Percentiles rank a stretch among this genome's conserved stretches.
phyloP scores from a whole-genome alignment of 2,888 invertebrate species.

The Orthosia gracilis region DNA sequence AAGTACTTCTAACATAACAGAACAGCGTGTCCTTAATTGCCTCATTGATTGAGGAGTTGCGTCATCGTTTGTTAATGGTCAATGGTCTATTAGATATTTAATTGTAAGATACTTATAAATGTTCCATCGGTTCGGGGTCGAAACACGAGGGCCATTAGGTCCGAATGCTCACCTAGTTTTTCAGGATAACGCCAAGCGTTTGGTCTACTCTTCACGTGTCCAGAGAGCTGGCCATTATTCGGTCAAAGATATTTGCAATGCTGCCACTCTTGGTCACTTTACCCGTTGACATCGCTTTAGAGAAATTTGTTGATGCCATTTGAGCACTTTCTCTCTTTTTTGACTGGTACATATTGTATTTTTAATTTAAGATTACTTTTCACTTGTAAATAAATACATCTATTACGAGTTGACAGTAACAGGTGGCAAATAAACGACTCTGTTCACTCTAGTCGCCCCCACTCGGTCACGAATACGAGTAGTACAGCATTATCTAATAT shows the following conservation, averaged over 20 bases:
- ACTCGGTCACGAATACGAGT: slow-evolving; percentile 40
- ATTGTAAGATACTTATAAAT: slow-evolving; percentile 6
- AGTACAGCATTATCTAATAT: slow-evolving; percentile 55
- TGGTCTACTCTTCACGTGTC: neutral
- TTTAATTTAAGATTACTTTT: neutral
- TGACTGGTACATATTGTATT: no score
- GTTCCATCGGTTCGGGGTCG: neutral
- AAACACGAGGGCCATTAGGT: neutral
- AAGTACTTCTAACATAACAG: slow-evolving; percentile 40
- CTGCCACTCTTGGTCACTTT: neutral
- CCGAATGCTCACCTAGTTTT: neutral
- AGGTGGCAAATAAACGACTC: slow-evolving; percentile 44
- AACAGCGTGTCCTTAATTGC: slow-evolving; percentile 55
- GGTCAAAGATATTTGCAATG: neutral
- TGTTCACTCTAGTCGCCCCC: slow-evolving; percentile 39
- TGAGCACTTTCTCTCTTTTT: neutral
- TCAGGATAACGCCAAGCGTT: neutral
- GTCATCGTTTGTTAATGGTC: slow-evolving; percentile 46
- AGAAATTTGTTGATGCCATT: neutral
- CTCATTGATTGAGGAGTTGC: slow-evolving; percentile 58
- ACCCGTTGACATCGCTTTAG: neutral
- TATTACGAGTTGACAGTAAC: slow-evolving; percentile 29
- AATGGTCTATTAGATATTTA: slow-evolving; percentile 34
- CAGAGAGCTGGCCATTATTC: neutral
- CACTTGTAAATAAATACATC: slow-evolving; percentile 1